Evolutionary conservation across 1,140 invertebrate species (phyloP).

Genomic region (Ectropis grisescens): DNA sequence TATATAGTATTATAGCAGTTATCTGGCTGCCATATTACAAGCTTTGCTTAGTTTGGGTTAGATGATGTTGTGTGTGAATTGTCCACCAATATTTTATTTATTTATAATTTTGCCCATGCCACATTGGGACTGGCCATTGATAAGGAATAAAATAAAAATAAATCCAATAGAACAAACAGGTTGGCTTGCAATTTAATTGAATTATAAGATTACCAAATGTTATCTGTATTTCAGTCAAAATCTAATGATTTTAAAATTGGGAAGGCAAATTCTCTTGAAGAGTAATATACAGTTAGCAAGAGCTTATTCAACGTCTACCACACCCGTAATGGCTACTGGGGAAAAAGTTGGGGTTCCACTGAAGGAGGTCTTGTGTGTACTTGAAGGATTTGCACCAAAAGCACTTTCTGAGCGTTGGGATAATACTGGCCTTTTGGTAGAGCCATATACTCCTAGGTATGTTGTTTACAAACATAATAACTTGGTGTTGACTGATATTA

Average conservation of each 20-base stretch:
- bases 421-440: conserved; percentile 93
- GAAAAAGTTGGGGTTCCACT: conserved; percentile 67
- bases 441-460: conserved; percentile 76
- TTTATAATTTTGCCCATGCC: too few species aligned
- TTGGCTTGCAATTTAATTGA: too few species aligned
- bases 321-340: conserved; percentile 29
- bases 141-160: too few species aligned
- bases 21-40: too few species aligned
- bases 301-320: conserved; percentile 14
- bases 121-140: too few species aligned
- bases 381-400: conserved; percentile 81
- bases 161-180: too few species aligned
- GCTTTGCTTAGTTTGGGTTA: too few species aligned
- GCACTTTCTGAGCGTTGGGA: conserved; percentile 91
- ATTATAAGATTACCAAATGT: too few species aligned
- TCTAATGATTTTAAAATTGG: conserved; percentile 42
- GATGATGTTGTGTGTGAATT: too few species aligned
- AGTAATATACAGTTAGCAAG: conserved; percentile 16
- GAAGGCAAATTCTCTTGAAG: conserved; percentile 17
- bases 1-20: too few species aligned
- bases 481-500: background rate
- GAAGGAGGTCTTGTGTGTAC: conserved; percentile 71
- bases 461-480: too few species aligned
- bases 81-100: too few species aligned
- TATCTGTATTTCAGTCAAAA: conserved; percentile 3